Evolutionary conservation across 1,140 invertebrate species (phyloP), one percentile per base, ranked within the genome.

Genomic region (Reticulitermes speratus): DNA sequence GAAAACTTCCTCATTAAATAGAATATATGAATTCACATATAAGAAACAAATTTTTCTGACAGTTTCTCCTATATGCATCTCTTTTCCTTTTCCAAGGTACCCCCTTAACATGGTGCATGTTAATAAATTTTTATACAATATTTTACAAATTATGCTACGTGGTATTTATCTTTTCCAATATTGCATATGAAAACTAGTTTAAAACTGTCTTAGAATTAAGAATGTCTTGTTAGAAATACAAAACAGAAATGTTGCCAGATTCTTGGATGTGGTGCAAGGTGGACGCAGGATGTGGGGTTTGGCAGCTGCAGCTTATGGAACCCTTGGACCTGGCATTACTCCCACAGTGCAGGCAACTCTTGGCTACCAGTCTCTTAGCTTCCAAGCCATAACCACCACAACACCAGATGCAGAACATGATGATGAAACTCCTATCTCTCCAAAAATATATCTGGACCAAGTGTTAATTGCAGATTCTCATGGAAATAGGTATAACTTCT

Each of bases 201-300:
- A 21, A 55, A 16, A 19, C 16, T 21, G 14, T 55, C 52, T 21
- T 55, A 55, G 52, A 19, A 5, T 55, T 12, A 16, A 19, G 5
- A 16, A 55, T 19, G 14, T 19, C 52, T 55, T 16, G 19, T 55
- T 55, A 21, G 65, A n/a, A 30, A 21, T 44, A 83, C 25, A 83
- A 23, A 83, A 83, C 44, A 83, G 16, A 44, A 84, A 52, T 84
- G n/a, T 84, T 84, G 7, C 19, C 83, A 91, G 90, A 75, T 88
- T 90, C 87, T 84, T 88, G 3, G 89, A 89, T 52, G 86, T 82
- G n/a, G 87, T 83, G 83, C 89, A 89, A 59, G 88, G 88, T 21
- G 44, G 84, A 45, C 88, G 84, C 38, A 88, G 85, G 14, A 90
- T 91, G 86, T 89, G 90, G 84, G 88, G 88, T 32, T 89, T 91